Percentiles rank a stretch among this genome's conserved stretches.
Evolutionary conservation across 2,888 invertebrate genomes (phyloP).

Genomic region (Mayetiola destructor): DNA sequence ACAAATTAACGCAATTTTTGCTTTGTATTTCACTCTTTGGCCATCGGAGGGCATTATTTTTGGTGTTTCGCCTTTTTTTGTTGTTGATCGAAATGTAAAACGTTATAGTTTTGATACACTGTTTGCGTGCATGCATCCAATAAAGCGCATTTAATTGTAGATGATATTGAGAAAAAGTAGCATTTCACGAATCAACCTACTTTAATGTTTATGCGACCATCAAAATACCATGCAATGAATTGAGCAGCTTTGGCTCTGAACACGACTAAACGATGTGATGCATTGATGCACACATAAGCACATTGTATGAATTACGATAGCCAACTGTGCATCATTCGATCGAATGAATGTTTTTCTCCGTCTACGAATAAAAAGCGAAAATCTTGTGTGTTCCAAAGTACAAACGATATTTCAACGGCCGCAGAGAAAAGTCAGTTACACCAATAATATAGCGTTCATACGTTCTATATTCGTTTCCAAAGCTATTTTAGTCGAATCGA

Average conservation of each 20-base stretch:
- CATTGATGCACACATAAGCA: background rate
- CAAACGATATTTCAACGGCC: too few species aligned
- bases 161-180: too few species aligned
- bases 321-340: background rate
- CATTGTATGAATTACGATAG: background rate
- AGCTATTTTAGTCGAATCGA: too few species aligned
- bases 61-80: background rate
- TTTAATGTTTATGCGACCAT: background rate
- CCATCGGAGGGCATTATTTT: background rate
- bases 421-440: too few species aligned
- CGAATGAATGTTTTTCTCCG: background rate
- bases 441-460: too few species aligned
- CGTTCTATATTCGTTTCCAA: too few species aligned
- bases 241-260: background rate
- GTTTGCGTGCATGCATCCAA: background rate
- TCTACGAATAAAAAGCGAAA: too few species aligned
- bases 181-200: background rate
- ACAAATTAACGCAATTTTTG: conserved; percentile 1
- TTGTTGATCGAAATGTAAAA: background rate
- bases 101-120: background rate
- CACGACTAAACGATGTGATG: background rate
- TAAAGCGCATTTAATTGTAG: too few species aligned
- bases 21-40: background rate
- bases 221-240: background rate
- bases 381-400: too few species aligned